Evolutionary conservation across 2,888 invertebrate species (phyloP).

Genomic region (Noctua fimbriata): DNA sequence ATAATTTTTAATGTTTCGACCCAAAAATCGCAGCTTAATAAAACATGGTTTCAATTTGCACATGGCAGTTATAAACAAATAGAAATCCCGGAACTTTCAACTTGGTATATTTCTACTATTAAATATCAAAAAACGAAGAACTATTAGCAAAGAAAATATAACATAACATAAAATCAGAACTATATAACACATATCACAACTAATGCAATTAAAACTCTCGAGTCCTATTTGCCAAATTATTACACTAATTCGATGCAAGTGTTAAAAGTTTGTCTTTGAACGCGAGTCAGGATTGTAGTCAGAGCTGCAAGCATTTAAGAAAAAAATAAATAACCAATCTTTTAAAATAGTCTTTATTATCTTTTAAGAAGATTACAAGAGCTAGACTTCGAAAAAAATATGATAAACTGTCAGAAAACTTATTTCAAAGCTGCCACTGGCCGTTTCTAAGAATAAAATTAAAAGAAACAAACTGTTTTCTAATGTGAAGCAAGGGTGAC

Average conservation of each 20-base stretch:
- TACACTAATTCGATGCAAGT: neutral
- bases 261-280: neutral
- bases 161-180: neutral
- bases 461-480: neutral
- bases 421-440: slow-evolving; percentile 1
- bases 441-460: neutral
- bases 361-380: neutral
- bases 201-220: neutral
- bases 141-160: neutral
- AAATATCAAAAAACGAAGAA: neutral
- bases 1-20: neutral
- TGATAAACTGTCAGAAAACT: neutral
- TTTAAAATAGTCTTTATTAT: neutral
- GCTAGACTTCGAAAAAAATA: neutral
- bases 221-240: neutral
- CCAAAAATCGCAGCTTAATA: neutral
- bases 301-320: neutral
- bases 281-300: neutral
- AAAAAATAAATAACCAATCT: neutral
- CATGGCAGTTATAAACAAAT: neutral
- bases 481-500: neutral
- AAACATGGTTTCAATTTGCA: neutral
- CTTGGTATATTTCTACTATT: neutral
- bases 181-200: neutral
- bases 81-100: neutral